Conservation (phyloP, 2,888 invertebrate genomes). For the Spicauda simplicius region DNA sequence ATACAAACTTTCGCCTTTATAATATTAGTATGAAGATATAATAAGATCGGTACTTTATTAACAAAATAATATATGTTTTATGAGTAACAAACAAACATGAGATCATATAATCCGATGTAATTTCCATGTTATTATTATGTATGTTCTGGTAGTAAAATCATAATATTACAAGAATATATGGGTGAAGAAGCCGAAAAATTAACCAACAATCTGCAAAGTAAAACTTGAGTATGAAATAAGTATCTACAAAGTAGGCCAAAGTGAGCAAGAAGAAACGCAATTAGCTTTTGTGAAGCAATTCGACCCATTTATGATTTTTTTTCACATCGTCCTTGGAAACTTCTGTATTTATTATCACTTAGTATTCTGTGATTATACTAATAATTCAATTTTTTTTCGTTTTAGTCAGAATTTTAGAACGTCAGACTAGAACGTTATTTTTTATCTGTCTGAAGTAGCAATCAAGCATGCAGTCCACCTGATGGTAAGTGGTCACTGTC, state of each 20-base stretch:
- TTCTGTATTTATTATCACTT: conserved; percentile 20
- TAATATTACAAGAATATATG: too few relatives aligned
- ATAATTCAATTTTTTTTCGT: too few relatives aligned
- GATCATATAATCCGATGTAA: neutral
- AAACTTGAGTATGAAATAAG: conserved; percentile 5
- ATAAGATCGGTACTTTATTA: neutral
- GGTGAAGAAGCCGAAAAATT: neutral
- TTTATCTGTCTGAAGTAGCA: too few relatives aligned
- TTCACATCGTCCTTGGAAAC: conserved; percentile 13
- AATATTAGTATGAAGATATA: neutral
- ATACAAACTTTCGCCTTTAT: too few relatives aligned
- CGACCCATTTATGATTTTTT: conserved; percentile 12
- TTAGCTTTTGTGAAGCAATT: conserved; percentile 22
- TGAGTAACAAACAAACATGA: too few relatives aligned
- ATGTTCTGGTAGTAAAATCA: too few relatives aligned
- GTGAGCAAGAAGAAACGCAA: conserved; percentile 24
- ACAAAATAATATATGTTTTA: neutral
- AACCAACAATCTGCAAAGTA: neutral
- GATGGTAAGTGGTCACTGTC: too few relatives aligned
- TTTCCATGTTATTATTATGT: neutral
- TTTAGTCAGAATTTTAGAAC: too few relatives aligned
- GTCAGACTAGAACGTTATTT: too few relatives aligned
- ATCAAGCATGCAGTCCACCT: too few relatives aligned
- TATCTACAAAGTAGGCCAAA: conserved; percentile 23
- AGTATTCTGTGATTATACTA: neutral